phyloP scores from a whole-genome alignment of 2,113 vertebrate species.

The Theropithecus gelada region DNA sequence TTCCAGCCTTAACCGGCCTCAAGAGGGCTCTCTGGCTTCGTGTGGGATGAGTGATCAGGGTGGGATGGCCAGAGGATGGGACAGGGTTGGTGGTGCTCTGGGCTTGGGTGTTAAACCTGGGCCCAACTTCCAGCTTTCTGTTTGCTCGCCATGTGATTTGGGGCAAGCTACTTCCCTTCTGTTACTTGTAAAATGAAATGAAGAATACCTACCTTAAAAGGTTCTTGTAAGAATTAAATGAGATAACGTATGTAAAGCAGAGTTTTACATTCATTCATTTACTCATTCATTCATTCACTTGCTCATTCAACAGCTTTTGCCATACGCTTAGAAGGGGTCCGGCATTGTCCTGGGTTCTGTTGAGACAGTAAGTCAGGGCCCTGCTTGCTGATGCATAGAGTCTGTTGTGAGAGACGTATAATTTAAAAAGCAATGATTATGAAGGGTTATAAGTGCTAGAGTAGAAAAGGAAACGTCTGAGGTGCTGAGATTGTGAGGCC shows the following conservation, averaged over 20 bases:
- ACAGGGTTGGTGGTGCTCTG: not conserved
- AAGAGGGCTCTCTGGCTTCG: not conserved
- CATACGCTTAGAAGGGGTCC: not conserved
- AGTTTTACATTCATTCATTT: not conserved
- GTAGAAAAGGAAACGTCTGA: no score
- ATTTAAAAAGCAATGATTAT: not conserved
- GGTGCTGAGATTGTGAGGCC: not conserved
- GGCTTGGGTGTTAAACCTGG: not conserved
- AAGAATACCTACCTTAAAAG: not conserved
- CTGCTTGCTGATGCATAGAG: not conserved
- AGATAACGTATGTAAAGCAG: not conserved
- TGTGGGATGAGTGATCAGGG: not conserved
- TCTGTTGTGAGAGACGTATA: not conserved
- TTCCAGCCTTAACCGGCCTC: not conserved
- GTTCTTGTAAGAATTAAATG: not conserved
- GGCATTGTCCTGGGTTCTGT: not conserved
- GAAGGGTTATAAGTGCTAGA: not conserved
- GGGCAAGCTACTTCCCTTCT: not conserved
- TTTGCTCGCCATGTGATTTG: not conserved
- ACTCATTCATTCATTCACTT: not conserved
- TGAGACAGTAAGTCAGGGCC: not conserved
- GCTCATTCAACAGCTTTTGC: not conserved
- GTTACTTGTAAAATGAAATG: not conserved
- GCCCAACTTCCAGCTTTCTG: not conserved
- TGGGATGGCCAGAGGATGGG: not conserved